Conservation (phyloP, 2,113 vertebrate genomes). For the Serinus canaria region DNA sequence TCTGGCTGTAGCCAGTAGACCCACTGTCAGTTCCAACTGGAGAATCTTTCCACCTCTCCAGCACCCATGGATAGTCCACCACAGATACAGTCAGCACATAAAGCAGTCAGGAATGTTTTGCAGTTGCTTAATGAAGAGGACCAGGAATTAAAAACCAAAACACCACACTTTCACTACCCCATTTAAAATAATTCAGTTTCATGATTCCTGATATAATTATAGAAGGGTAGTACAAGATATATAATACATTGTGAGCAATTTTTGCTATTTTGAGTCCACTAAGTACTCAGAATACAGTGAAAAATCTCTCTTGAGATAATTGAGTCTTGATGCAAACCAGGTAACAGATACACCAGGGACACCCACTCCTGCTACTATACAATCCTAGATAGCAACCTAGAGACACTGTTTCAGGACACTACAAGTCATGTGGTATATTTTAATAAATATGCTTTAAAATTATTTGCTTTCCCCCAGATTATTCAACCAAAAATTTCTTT, state of each 20-base stretch:
- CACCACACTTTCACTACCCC: neutral
- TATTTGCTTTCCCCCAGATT: neutral
- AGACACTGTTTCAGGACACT: neutral
- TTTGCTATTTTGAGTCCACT: neutral
- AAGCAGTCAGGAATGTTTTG: neutral
- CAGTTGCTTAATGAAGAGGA: neutral
- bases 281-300: neutral
- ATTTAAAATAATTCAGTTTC: neutral
- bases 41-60: neutral
- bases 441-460: neutral
- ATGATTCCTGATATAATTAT: neutral
- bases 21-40: neutral
- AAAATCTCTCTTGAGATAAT: neutral
- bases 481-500: neutral
- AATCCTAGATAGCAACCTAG: neutral
- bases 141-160: neutral
- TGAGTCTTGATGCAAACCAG: neutral
- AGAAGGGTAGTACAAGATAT: neutral
- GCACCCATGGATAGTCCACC: neutral
- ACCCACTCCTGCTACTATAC: neutral
- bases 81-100: neutral
- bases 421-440: neutral
- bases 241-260: neutral
- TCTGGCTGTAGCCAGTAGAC: neutral
- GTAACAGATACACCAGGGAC: neutral